Percentiles rank a stretch among this genome's conserved stretches.
phyloP scores from a whole-genome alignment of 2,888 invertebrate genomes.

The Morpho deidamia region DNA sequence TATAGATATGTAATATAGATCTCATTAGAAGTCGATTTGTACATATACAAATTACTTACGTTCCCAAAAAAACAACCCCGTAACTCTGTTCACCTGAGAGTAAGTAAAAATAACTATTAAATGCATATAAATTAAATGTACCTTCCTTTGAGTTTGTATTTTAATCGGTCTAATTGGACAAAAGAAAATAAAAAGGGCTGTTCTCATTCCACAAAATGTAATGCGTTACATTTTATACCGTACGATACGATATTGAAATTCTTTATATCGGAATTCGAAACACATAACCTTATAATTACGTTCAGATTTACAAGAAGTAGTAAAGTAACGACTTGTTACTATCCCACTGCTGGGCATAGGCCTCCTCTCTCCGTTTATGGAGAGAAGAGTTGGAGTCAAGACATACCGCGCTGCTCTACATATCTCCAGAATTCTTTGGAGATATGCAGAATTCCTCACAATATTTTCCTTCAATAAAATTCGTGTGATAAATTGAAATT shows the following conservation, averaged over 20 bases:
- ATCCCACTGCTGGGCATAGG: too few relatives aligned
- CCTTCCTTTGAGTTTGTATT: constrained; percentile 15
- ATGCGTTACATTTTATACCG: not conserved
- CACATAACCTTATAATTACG: not conserved
- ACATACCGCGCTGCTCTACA: not conserved
- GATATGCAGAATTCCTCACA: too few relatives aligned
- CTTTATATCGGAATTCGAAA: not conserved
- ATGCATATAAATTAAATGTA: constrained; percentile 6
- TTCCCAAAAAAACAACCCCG: not conserved
- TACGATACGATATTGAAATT: constrained; percentile 2
- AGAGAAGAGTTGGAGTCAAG: too few relatives aligned
- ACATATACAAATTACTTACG: not conserved
- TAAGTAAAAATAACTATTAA: constrained; percentile 7
- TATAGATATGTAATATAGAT: too few relatives aligned
- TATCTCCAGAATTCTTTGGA: not conserved
- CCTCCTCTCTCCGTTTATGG: too few relatives aligned
- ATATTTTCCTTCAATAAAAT: too few relatives aligned
- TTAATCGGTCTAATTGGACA: constrained; percentile 21
- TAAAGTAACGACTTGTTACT: too few relatives aligned
- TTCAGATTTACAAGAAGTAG: not conserved
- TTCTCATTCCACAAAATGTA: constrained; percentile 14
- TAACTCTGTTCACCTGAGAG: constrained; percentile 7
- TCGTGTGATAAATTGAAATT: too few relatives aligned
- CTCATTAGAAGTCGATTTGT: not conserved
- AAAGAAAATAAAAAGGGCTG: constrained; percentile 22